Evolutionary conservation across 2,113 vertebrate genomes (phyloP), one percentile per base, ranked within the genome.

Genomic region (Syrmaticus mikado): DNA sequence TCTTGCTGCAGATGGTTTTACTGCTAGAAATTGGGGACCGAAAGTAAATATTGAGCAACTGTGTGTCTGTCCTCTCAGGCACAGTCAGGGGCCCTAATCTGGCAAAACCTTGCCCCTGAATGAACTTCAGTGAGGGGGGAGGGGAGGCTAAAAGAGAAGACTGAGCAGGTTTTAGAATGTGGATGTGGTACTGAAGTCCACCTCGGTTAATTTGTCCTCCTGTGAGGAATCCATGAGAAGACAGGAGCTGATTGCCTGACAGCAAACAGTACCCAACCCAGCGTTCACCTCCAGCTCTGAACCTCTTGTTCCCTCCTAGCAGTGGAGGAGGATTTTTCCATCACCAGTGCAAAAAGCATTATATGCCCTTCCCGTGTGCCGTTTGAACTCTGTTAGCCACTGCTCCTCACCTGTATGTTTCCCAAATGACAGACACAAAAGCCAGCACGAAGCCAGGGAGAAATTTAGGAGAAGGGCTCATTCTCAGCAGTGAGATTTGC

Each of bases 211-310:
- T 61, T 92, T 85, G 32, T 70, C 36, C 30, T 87, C 11, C 4
- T 58, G 67, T 61, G 20, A 76, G 27, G 27, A 87, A 61, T 27
- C 17, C 80, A 10, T 17, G 67, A 93, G 50, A n/a, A 92, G 40
- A 40, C 10, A 75, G 62, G 34, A 91, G 15, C 21, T 30, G 46
- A 27, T 48, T 48, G 48, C 13, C 53, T 73, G 53, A 41, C 25
- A 75, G 46, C 0, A 0, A 55, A 32, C 3, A 2, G 8, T 60
- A 34, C 19, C 27, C 64, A 83, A 45, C 45, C 11, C 34, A 41
- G 45, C 38, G 36, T 27, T 77, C 19, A n/a, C 19, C 30, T 74
- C 72, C 43, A 62, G 0, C 38, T 80, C 68, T 2, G 6, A 88
- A 45, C 34, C 11, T 8, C 18, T 32, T 73, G 4, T 61, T 81